Conservation (phyloP, 2,113 vertebrate genomes). For the Fregata magnificens region DNA sequence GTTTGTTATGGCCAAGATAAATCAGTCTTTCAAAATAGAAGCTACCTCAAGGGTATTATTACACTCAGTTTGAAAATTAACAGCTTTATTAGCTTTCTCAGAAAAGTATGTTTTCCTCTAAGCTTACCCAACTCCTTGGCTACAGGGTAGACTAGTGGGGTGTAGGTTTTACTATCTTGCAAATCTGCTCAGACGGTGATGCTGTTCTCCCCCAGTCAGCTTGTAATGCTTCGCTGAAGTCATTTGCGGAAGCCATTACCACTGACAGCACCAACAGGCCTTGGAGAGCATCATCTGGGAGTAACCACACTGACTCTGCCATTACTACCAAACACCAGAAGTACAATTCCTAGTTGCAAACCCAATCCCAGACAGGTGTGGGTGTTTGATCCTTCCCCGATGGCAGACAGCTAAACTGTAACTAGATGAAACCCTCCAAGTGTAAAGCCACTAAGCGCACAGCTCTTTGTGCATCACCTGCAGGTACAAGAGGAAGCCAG, state of each 20-base stretch:
- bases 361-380: neutral
- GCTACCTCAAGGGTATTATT: neutral
- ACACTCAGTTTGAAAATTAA: neutral
- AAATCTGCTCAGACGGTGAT: neutral
- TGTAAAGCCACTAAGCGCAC: neutral
- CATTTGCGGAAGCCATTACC: neutral
- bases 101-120: neutral
- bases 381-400: neutral
- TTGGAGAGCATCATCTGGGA: neutral
- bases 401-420: neutral
- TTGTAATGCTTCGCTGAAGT: neutral
- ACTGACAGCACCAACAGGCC: neutral
- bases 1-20: neutral
- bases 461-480: neutral
- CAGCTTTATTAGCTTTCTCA: neutral
- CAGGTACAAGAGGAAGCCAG: neutral
- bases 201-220: neutral
- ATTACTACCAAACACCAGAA: neutral
- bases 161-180: neutral
- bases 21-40: neutral
- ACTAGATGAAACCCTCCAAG: neutral
- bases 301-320: neutral
- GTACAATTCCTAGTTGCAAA: neutral
- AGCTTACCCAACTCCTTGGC: neutral
- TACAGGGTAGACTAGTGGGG: neutral